Base-by-base conservation (phyloP, 2,797 vertebrate species). In the Halcyon smyrnensis region DNA sequence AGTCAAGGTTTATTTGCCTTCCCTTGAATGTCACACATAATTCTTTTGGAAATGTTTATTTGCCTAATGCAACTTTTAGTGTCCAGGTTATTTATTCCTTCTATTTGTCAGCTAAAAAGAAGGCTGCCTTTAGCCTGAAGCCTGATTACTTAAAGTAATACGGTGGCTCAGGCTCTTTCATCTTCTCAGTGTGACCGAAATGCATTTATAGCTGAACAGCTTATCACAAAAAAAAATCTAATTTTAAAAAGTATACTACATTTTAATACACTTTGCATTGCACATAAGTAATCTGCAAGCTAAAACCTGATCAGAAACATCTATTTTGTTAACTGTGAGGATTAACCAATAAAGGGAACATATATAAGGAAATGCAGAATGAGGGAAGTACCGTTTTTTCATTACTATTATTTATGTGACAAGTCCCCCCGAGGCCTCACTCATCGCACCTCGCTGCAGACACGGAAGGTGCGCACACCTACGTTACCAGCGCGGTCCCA, bases 31-130 rank as follows among this genome's bases (percentile, higher is more conserved):
- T 97, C 97, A 97, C 95, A 83, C 97, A 97, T 97, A 98, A 98
- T 97, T 98, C 98, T 97, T 97, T 95, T 95, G 90, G 95, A 98
- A 98, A 98, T 97, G 97, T 98, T 98, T 98, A 98, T 98, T 98
- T 98, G 97, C 98, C 97, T 98, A 98, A 98, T 98, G 97, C 97
- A 98, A 98, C 97, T 98, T 98, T 97, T 98, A 98, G 97, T 96
- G 97, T 97, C 97, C 64, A 82, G 95, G 95, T 98, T 98, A 98
- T 98, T 98, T 98, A 98, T 98, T 97, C 88, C 91, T 91, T 92
- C 93, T 95, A 96, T 98, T 98, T 98, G 94, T 98, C 97, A 98
- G 96, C 97, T 97, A 63, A 86, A 95, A 97, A 77, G 92, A 94
- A 97, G 93, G 92, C 89, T 95, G 94, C 97, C 96, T 94, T 97